Evolutionary conservation across 2,888 invertebrate species (phyloP), one percentile per base, ranked within the genome.

Genomic region (Osmoderma eremita): DNA sequence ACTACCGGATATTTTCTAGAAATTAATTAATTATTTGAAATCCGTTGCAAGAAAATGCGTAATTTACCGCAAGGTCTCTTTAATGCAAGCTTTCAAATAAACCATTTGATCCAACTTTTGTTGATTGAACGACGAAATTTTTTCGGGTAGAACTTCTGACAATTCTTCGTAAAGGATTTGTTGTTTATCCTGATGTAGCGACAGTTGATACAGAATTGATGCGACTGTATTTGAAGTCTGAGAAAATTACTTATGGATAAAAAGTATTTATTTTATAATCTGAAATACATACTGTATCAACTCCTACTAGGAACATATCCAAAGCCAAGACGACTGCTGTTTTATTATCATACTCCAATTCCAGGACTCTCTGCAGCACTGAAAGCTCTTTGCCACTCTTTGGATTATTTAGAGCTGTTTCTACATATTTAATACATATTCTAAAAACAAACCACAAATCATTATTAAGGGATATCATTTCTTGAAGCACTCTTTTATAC

Each of bases 161-260:
- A 90, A 81, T 81, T 92, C 91, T 42, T 86, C 79, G 71, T 87
- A 82, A 1, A 91, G 78, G 68, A 83, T 84, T 67, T 88, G 85
- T 76, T 93, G 92, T 20, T 89, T 87, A 0, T 88, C 85, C 1
- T 86, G 88, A 74, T 91, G 84, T 17, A 85, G 79, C 0, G 91
- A 88, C 45, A 93, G 77, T 75, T 91, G 91, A 75, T 91, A 92
- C 1, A 93, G 78, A 41, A 88, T 88, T 5, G 91, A 91, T 2
- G 91, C 90, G 0, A 91, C 88, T 0, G 91, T 88, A 71, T 90
- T 91, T n/a, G 91, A 91, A 0, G 91, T 92, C 91, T 92, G 79
- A 30, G 83, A 69, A 67, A 67, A 58, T 17, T 63, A 70, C 48
- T 64, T 17, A 38, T 13, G 22, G 17, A 45, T 24, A 12, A 6